Evolutionary conservation across 2,888 invertebrate genomes (phyloP).

Genomic region (Amphiduros pacificus): DNA sequence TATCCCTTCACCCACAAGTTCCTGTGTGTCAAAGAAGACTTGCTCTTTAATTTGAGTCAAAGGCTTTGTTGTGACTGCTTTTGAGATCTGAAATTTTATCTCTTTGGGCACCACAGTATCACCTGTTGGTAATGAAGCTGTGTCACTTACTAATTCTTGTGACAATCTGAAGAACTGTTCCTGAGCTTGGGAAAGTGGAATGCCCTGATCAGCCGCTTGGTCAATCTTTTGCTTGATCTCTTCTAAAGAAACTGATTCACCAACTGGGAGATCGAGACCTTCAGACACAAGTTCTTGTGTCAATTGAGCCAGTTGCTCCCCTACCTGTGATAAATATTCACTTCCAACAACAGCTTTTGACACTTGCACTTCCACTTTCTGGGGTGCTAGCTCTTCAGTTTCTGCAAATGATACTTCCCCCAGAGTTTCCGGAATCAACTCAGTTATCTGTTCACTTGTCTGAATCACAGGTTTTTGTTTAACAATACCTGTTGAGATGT

Average conservation of each 20-base stretch:
- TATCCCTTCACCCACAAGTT: too few relatives aligned
- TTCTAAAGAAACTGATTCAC: slow-evolving; percentile 6
- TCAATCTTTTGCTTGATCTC: slow-evolving; percentile 11
- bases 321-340: slow-evolving; percentile 1
- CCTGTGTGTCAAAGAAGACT: too few relatives aligned
- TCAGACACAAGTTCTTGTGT: slow-evolving; percentile 9
- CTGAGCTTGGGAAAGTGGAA: too few relatives aligned
- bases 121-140: too few relatives aligned
- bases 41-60: too few relatives aligned
- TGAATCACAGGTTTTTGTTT: slow-evolving; percentile 7
- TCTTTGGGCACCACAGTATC: too few relatives aligned
- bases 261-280: slow-evolving; percentile 5
- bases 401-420: slow-evolving; percentile 13
- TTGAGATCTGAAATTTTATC: too few relatives aligned
- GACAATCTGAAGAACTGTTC: too few relatives aligned
- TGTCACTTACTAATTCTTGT: too few relatives aligned
- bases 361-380: slow-evolving; percentile 9
- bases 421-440: slow-evolving; percentile 14
- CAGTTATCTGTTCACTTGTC: background rate
- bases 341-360: slow-evolving; percentile 17
- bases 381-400: slow-evolving; percentile 15
- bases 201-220: slow-evolving; percentile 7
- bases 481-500: slow-evolving; percentile 8
- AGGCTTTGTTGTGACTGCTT: too few relatives aligned
- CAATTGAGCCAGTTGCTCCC: slow-evolving; percentile 1